Percentiles rank a stretch among this genome's conserved stretches.
Evolutionary conservation across 2,888 invertebrate species (phyloP).

Genomic region (Tinea semifulvella): DNA sequence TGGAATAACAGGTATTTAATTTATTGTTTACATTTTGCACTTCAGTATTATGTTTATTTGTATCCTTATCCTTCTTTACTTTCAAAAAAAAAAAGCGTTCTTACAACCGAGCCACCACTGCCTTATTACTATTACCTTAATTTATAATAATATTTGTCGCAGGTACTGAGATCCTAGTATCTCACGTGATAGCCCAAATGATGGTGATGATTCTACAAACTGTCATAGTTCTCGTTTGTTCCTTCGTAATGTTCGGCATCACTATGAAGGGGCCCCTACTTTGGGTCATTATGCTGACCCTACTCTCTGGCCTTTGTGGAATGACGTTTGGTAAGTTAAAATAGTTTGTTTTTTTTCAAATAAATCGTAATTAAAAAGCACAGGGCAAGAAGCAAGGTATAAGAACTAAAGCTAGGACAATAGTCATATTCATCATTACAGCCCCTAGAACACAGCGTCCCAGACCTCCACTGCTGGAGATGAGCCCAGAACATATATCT

Average conservation of each 20-base stretch:
- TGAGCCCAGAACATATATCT: too few species aligned
- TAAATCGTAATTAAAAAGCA: too few species aligned
- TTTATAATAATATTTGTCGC: conserved; percentile 22
- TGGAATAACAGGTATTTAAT: conserved; percentile 75
- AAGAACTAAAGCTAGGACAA: too few species aligned
- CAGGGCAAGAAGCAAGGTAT: too few species aligned
- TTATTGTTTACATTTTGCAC: not conserved
- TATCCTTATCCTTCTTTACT: not conserved
- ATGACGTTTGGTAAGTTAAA: conserved; percentile 85
- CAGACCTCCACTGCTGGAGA: too few species aligned
- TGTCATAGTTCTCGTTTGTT: conserved; percentile 77
- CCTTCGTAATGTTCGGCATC: conserved; percentile 80
- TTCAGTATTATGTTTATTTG: not conserved
- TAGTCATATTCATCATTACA: too few species aligned
- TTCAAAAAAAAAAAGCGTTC: too few species aligned
- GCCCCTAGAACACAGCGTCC: too few species aligned
- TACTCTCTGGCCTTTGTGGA: conserved; percentile 89
- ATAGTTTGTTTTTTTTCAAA: too few species aligned
- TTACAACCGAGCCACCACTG: too few species aligned
- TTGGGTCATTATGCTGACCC: conserved; percentile 77
- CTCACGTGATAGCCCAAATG: conserved; percentile 90
- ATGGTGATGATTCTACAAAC: conserved; percentile 87
- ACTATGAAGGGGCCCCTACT: conserved; percentile 79
- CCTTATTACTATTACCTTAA: too few species aligned
- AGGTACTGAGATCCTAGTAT: conserved; percentile 84